phyloP scores from a whole-genome alignment of 1,140 invertebrate genomes.

The Drosophila busckii region DNA sequence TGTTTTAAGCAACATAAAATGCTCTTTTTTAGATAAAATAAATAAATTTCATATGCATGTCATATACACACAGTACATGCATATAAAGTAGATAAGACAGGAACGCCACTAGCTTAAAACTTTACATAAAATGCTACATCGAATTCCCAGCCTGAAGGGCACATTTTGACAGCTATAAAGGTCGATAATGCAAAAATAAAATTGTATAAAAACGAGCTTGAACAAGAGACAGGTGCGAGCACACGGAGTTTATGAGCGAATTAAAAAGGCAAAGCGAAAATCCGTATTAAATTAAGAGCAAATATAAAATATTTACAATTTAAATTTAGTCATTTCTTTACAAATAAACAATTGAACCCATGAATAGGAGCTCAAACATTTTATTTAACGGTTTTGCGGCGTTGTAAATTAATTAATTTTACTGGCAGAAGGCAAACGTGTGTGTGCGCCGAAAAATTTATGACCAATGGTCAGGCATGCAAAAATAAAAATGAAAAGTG shows the following conservation, averaged over 20 bases:
- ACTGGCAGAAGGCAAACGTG: constrained; percentile 22
- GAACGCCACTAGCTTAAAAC: too few species aligned
- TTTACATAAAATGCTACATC: too few species aligned
- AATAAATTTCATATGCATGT: too few species aligned
- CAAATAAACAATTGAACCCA: constrained; percentile 22
- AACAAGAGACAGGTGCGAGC: not conserved
- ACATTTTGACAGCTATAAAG: constrained; percentile 38
- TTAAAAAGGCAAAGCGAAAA: constrained; percentile 6
- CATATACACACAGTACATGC: too few species aligned
- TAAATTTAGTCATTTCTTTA: not conserved
- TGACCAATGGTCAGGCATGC: constrained; percentile 16
- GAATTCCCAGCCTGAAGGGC: not conserved
- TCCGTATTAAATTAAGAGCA: not conserved
- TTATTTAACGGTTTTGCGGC: too few species aligned
- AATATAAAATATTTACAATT: not conserved
- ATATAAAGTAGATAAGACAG: constrained; percentile 15
- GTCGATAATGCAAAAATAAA: constrained; percentile 43
- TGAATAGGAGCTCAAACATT: constrained; percentile 18
- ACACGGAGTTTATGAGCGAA: constrained; percentile 15
- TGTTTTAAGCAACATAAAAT: too few species aligned
- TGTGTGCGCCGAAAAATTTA: constrained; percentile 49
- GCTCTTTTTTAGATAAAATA: too few species aligned
- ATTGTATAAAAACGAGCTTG: constrained; percentile 12
- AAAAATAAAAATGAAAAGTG: constrained; percentile 1
- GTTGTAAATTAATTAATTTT: constrained; percentile 50